Evolutionary conservation across 2,797 vertebrate genomes (phyloP), one percentile per base, ranked within the genome.

Genomic region (Phrynocephalus guinanensis): DNA sequence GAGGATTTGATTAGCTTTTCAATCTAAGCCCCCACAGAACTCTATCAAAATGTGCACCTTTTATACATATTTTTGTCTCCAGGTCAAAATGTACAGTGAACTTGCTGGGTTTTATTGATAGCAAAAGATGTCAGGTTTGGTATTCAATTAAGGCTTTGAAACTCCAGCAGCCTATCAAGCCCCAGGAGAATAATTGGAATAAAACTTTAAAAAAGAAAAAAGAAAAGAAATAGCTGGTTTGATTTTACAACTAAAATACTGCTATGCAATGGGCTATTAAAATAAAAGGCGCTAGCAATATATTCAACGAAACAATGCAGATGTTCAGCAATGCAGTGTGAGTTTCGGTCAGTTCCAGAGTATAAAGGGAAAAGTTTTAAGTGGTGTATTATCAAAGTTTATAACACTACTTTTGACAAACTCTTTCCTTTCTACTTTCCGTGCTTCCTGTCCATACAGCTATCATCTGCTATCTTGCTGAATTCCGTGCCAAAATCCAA

Each of bases 61-160:
- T 77, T 67, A 28, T 28, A 50, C 30, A 48, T 60, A 50, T 86
- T 56, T 68, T 79, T 48, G 84, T 77, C 67, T 71, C 68, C n/a
- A 38, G n/a, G 66, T 79, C 48, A 6, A 79, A 79, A 79, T 11
- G 67, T 78, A 79, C 48, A 86, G 50, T 26, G 22, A 67, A 6
- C 30, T n/a, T 70, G 48, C 70, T 66, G 56, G n/a, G 18, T 15
- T 38, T 79, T 79, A 79, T 79, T 79, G 66, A 79, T 56, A 86
- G 66, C 50, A 24, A 60, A 79, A 79, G n/a, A 13, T 28, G 6
- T 26, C 50, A 70, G 20, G 13, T 56, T 26, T 84, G 10, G 44
- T 16, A 18, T 85, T 77, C 75, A 16, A 26, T 52, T 78, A 63
- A 85, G 84, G 22, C 66, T 71, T 71, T 56, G 66, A 79, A 38